Evolutionary conservation across 1,140 invertebrate species (phyloP).

Genomic region (Hyles euphorbiae): DNA sequence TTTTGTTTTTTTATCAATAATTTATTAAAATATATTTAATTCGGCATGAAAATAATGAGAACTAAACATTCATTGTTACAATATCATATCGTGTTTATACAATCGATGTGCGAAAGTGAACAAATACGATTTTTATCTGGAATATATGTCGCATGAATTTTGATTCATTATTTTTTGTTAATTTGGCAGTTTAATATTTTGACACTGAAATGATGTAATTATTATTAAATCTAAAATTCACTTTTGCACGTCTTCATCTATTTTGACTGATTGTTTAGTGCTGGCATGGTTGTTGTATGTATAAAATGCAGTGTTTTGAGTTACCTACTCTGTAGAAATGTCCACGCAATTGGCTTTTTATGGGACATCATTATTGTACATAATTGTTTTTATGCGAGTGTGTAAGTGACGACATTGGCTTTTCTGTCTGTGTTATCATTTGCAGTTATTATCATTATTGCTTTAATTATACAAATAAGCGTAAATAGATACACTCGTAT

Average conservation of each 20-base stretch:
- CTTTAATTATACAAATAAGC: too few relatives aligned
- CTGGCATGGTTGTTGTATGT: conserved; percentile 1
- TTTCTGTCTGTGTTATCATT: too few relatives aligned
- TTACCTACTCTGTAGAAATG: too few relatives aligned
- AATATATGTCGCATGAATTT: too few relatives aligned
- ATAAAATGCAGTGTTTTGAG: neutral
- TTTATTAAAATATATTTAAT: conserved; percentile 9
- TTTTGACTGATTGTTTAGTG: neutral
- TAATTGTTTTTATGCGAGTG: neutral
- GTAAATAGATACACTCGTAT: too few relatives aligned
- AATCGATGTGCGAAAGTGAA: too few relatives aligned
- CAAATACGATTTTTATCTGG: too few relatives aligned
- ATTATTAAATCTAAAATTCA: neutral
- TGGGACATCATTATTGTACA: neutral
- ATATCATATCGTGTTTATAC: neutral
- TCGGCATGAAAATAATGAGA: conserved; percentile 5
- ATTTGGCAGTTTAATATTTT: too few relatives aligned
- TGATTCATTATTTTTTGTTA: too few relatives aligned
- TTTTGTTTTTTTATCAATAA: conserved; percentile 4
- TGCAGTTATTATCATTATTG: too few relatives aligned
- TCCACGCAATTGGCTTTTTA: neutral
- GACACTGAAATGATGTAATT: neutral
- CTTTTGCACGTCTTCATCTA: neutral
- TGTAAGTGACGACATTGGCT: neutral
- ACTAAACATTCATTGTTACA: conserved; percentile 11